Conservation (phyloP, 2,113 vertebrate genomes). For the Carassius carassius region DNA sequence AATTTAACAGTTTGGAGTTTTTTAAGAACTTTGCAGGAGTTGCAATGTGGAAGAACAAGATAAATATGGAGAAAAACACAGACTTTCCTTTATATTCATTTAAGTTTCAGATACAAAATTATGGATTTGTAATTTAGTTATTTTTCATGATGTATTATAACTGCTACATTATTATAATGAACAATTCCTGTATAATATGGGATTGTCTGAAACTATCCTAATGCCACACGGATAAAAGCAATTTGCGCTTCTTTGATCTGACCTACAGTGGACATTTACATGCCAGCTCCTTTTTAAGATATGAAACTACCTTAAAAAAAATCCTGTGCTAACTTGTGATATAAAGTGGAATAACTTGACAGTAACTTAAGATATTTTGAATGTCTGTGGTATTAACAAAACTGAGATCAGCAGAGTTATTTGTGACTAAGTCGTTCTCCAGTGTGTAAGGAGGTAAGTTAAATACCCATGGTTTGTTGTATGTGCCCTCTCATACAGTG, state of each 20-base stretch:
- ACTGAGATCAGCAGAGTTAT: not conserved
- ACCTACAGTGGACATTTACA: constrained; percentile 1
- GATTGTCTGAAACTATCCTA: not conserved
- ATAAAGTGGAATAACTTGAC: not conserved
- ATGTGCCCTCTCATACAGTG: not conserved
- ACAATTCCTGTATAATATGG: not conserved
- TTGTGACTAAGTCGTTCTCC: not conserved
- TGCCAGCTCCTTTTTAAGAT: not conserved
- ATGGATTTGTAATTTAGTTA: not conserved
- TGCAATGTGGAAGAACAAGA: not conserved
- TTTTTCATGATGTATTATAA: not conserved
- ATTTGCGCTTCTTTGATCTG: not conserved
- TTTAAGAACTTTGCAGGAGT: not conserved
- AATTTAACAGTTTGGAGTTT: not conserved
- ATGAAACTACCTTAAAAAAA: not conserved
- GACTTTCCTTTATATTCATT: not conserved
- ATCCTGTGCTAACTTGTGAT: not conserved
- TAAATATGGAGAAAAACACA: not conserved
- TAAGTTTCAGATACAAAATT: not conserved
- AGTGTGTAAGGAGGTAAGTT: not conserved
- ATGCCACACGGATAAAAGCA: not conserved
- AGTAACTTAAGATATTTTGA: not conserved
- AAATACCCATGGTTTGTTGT: not conserved
- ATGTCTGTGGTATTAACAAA: not conserved
- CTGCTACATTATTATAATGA: not conserved